Conservation (phyloP, 2,888 invertebrate species). For the Petrolisthes cinctipes region DNA sequence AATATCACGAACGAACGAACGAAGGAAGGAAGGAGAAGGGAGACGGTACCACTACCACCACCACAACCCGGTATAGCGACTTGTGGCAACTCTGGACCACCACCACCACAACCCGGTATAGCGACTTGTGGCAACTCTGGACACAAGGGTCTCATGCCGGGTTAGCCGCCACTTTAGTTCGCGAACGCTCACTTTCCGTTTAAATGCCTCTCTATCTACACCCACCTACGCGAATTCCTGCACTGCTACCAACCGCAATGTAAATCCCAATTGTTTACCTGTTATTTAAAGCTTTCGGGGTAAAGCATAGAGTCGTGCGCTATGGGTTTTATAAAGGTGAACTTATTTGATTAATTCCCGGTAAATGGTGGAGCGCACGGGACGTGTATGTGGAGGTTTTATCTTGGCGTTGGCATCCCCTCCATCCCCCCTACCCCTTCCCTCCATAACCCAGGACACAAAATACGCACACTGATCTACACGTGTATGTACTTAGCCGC, state of each 20-base stretch:
- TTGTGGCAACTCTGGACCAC: conserved; percentile 42
- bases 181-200: conserved; percentile 55
- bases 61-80: conserved; percentile 36
- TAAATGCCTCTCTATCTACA: conserved; percentile 36
- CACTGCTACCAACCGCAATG: background rate
- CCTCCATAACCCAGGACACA: conserved; percentile 1
- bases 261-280: too few species aligned
- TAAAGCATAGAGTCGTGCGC: too few species aligned
- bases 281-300: too few species aligned
- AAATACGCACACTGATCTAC: conserved; percentile 52
- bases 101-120: conserved; percentile 14
- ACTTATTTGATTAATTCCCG: conserved; percentile 62
- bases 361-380: conserved; percentile 56
- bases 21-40: too few species aligned
- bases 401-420: conserved; percentile 61
- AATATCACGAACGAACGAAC: conserved; percentile 27
- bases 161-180: conserved; percentile 50
- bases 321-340: conserved; percentile 27
- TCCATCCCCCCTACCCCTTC: too few species aligned
- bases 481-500: conserved; percentile 37
- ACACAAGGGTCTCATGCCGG: conserved; percentile 58
- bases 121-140: conserved; percentile 56
- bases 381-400: conserved; percentile 57
- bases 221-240: background rate
- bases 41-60: too few species aligned